A percentile compares a stretch with the other conserved stretches of the same genome.
Evolutionary conservation across 2,888 invertebrate genomes (phyloP).

Genomic region (Siphonodentalium dalli): DNA sequence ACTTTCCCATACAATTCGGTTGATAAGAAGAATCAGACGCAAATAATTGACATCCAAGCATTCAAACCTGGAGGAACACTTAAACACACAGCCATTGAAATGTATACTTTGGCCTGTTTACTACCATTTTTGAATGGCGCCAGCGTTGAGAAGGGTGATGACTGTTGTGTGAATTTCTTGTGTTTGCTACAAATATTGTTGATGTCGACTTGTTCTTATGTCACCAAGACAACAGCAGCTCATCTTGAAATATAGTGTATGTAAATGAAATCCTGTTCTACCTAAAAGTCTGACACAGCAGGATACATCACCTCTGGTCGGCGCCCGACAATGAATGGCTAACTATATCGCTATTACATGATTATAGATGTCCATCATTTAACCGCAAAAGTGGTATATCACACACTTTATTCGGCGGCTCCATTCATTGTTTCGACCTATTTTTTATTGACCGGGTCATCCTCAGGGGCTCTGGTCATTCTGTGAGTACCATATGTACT

Average conservation of each 20-base stretch:
- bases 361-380: constrained; percentile 32
- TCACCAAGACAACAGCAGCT: background rate
- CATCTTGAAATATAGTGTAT: background rate
- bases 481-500: too few relatives aligned
- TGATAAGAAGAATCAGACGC: constrained; percentile 11
- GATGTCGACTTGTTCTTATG: constrained; percentile 5
- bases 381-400: constrained; percentile 33
- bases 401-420: too few relatives aligned
- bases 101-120: constrained; percentile 3
- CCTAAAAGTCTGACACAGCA: too few relatives aligned
- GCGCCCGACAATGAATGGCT: too few relatives aligned
- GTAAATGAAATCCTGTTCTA: constrained; percentile 14
- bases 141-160: constrained; percentile 6
- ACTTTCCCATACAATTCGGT: background rate
- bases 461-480: too few relatives aligned
- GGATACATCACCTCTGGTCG: too few relatives aligned
- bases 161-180: constrained; percentile 18
- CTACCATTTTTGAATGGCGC: constrained; percentile 21
- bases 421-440: too few relatives aligned
- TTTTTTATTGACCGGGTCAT: too few relatives aligned
- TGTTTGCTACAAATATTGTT: constrained; percentile 14
- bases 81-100: constrained; percentile 12
- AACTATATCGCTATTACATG: constrained; percentile 22
- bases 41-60: constrained; percentile 3
- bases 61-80: constrained; percentile 5